Evolutionary conservation across 2,113 vertebrate genomes (phyloP).

Genomic region (Xiphophorus couchianus): DNA sequence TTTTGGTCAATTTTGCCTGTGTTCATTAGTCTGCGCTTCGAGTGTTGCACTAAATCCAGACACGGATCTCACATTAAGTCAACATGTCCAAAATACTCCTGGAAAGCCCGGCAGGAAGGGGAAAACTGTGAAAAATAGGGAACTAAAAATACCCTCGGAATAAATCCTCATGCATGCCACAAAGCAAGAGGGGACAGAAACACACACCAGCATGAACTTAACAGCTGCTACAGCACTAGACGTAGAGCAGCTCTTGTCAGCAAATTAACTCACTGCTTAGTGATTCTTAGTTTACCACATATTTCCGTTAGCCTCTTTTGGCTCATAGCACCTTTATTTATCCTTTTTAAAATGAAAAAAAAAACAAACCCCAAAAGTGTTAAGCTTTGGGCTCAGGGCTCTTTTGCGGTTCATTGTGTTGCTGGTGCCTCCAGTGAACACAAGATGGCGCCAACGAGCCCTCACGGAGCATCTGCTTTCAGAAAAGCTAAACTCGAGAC

Average conservation of each 20-base stretch:
- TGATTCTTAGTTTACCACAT: not conserved
- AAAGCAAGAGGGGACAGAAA: slow-evolving; percentile 7
- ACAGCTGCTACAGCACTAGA: slow-evolving; percentile 18
- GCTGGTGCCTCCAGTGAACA: slow-evolving; percentile 23
- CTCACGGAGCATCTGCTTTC: not conserved
- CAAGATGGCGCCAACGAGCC: slow-evolving; percentile 51
- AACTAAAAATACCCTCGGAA: slow-evolving; percentile 1
- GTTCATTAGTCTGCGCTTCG: no score
- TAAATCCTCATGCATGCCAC: not conserved
- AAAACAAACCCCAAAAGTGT: not conserved
- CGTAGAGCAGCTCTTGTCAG: slow-evolving; percentile 22
- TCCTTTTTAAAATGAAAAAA: not conserved
- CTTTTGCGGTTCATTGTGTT: not conserved
- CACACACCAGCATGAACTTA: slow-evolving; percentile 13
- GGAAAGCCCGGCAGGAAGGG: not conserved
- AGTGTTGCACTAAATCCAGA: slow-evolving; percentile 1
- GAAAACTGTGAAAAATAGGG: slow-evolving; percentile 1
- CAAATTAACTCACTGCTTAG: slow-evolving; percentile 14
- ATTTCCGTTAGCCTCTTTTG: not conserved
- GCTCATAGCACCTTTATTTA: not conserved
- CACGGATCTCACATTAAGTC: not conserved
- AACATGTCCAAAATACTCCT: not conserved
- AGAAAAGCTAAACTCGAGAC: no score
- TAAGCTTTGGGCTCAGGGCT: not conserved
- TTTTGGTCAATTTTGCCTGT: slow-evolving; percentile 1